These are phyloP conservation scores for Platysternon megacephalum DNA, from an alignment of 2,113 vertebrate species.

Conservation along the genomic window DNA sequence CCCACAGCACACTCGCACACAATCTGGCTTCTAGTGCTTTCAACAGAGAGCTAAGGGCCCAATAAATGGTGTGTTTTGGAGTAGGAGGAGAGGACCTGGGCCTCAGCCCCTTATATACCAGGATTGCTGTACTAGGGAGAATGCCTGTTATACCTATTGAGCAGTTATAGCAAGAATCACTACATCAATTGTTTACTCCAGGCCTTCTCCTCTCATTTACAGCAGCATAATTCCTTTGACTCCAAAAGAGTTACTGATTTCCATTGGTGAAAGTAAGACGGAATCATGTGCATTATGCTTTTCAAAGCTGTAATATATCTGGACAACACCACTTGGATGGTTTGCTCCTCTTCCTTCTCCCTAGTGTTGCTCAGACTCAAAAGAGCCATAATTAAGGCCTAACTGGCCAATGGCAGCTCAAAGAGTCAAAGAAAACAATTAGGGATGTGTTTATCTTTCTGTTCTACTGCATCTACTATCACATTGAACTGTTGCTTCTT, in stretches of 20 bases:
- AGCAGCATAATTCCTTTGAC: neutral
- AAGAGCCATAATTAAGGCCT: slow-evolving; percentile 60
- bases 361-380: slow-evolving; percentile 40
- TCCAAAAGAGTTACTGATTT: neutral
- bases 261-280: neutral
- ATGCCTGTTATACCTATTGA: neutral
- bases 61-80: neutral
- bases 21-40: neutral
- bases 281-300: neutral
- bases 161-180: neutral
- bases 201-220: neutral
- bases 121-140: neutral
- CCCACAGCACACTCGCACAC: neutral
- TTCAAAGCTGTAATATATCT: neutral
- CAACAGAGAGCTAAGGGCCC: neutral
- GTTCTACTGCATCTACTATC: neutral
- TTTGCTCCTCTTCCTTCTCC: neutral
- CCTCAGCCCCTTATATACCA: neutral
- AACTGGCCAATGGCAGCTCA: neutral
- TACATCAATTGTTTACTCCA: neutral
- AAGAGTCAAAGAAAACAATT: neutral
- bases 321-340: neutral
- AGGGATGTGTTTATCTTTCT: neutral
- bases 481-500: neutral
- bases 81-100: neutral